Percentiles rank a stretch among this genome's conserved stretches.
These are phyloP conservation scores for Vulpes vulpes DNA, from an alignment of 2,113 vertebrate species.

Conservation along the genomic window DNA sequence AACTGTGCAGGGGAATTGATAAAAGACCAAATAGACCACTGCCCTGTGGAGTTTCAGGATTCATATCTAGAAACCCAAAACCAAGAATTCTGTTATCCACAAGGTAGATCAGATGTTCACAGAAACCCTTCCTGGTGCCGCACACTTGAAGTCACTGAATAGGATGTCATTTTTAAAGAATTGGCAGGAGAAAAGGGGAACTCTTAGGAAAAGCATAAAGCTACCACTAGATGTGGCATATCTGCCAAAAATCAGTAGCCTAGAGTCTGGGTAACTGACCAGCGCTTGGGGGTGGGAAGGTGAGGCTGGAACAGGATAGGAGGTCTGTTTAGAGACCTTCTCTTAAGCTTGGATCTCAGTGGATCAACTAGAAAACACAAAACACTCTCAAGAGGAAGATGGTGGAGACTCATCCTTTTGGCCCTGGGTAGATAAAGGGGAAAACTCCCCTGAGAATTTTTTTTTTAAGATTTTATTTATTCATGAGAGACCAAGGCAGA, in stretches of 20 bases:
- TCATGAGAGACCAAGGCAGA: no score
- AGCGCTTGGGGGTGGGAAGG: not conserved
- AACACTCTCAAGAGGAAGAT: not conserved
- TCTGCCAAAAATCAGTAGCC: not conserved
- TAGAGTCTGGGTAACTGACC: no score
- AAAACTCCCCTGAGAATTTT: no score
- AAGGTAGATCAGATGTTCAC: not conserved
- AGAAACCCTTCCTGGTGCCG: not conserved
- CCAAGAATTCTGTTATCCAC: not conserved
- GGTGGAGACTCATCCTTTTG: not conserved
- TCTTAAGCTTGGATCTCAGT: not conserved
- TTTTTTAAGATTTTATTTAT: no score
- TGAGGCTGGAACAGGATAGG: fast-evolving
- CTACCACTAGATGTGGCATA: fast-evolving
- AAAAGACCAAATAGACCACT: fast-evolving
- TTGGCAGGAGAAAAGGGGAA: not conserved
- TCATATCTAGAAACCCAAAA: not conserved
- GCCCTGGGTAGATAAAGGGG: not conserved
- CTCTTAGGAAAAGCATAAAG: not conserved
- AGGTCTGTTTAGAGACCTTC: not conserved
- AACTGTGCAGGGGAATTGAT: not conserved
- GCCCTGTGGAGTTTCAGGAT: not conserved
- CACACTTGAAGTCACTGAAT: not conserved
- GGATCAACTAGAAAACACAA: not conserved
- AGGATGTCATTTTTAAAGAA: not conserved